Percentiles rank a stretch among this genome's conserved stretches.
These are phyloP conservation scores for Leptobrachium ailaonicum DNA, from an alignment of 2,113 vertebrate species.

Conservation along the genomic window DNA sequence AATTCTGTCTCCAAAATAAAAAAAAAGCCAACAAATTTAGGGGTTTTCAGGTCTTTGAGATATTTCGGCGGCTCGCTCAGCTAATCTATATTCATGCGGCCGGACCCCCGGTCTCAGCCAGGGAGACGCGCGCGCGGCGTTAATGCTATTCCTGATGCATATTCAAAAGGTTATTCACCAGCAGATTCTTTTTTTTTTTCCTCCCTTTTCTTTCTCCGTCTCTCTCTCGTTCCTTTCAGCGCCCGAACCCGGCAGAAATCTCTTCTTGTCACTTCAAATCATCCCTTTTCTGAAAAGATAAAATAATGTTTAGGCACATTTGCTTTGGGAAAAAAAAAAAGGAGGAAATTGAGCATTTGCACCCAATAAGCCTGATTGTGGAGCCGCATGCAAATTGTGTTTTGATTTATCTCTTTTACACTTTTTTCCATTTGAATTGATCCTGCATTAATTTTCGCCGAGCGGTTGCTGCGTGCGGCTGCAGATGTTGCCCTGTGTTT, in stretches of 20 bases:
- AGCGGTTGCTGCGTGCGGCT: conserved; percentile 74
- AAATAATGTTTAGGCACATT: conserved; percentile 75
- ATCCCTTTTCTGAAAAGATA: conserved; percentile 70
- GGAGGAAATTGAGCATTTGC: conserved; percentile 75
- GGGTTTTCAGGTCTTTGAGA: too few species aligned
- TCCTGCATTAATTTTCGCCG: conserved; percentile 81
- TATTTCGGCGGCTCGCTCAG: too few species aligned
- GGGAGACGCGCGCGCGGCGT: conserved; percentile 57
- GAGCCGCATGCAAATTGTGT: conserved; percentile 80
- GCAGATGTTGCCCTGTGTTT: conserved; percentile 85
- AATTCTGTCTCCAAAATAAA: too few species aligned
- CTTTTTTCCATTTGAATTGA: conserved; percentile 86
- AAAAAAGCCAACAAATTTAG: too few species aligned
- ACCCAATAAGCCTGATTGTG: conserved; percentile 80
- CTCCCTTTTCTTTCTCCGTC: too few species aligned
- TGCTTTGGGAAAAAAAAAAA: conserved; percentile 57
- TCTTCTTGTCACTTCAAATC: conserved; percentile 71
- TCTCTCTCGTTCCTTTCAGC: conserved; percentile 60
- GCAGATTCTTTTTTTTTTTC: conserved; percentile 58
- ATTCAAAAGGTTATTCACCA: conserved; percentile 63
- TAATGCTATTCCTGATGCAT: conserved; percentile 73
- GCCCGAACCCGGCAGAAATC: conserved; percentile 70
- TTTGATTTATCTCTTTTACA: conserved; percentile 84
- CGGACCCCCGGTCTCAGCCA: background rate
- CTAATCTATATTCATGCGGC: background rate